phyloP scores from a whole-genome alignment of 2,113 vertebrate species.

The Callionymus lyra region DNA sequence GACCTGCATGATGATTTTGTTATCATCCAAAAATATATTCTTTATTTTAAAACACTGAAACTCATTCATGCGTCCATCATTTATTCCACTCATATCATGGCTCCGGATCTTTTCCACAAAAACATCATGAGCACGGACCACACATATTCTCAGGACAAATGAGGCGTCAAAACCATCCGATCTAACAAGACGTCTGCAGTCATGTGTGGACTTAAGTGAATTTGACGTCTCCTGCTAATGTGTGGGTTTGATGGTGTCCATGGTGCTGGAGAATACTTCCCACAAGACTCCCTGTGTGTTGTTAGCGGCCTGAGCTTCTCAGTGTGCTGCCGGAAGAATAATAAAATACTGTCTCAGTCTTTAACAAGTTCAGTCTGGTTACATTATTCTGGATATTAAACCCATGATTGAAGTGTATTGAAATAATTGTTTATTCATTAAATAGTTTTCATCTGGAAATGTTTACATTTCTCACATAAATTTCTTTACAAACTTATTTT shows the following conservation, averaged over 20 bases:
- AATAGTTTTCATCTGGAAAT: no score
- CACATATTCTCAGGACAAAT: constrained; percentile 19
- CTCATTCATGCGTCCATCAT: no score
- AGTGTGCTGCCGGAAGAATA: constrained; percentile 34
- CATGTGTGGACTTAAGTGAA: constrained; percentile 9
- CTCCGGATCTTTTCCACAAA: constrained; percentile 23
- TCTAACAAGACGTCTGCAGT: constrained; percentile 13
- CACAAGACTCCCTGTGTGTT: constrained; percentile 15
- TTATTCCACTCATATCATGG: no score
- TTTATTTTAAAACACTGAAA: no score
- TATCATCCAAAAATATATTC: no score
- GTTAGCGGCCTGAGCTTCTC: constrained; percentile 30
- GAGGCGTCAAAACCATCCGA: constrained; percentile 20
- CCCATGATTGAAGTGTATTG: no score
- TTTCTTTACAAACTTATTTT: no score
- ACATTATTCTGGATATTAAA: no score
- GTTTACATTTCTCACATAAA: no score
- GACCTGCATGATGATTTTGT: no score
- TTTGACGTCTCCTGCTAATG: constrained; percentile 17
- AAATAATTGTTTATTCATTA: no score
- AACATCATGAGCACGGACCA: constrained; percentile 7
- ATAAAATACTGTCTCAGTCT: constrained; percentile 36
- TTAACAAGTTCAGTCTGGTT: no score
- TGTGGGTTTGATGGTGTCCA: constrained; percentile 34
- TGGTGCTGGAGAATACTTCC: constrained; percentile 28